phyloP scores from a whole-genome alignment of 2,888 invertebrate genomes.

The Amiota communis region DNA sequence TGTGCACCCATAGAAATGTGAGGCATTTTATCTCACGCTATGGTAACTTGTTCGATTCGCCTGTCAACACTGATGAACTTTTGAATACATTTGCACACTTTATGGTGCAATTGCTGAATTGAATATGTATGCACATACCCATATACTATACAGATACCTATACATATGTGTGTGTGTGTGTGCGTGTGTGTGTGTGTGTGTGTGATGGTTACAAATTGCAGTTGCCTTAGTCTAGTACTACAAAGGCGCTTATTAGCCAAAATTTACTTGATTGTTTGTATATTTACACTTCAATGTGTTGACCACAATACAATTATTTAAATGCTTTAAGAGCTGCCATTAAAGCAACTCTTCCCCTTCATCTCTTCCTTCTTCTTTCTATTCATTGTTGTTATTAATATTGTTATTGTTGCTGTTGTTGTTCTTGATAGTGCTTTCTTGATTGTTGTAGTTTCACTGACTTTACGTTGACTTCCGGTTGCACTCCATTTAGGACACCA shows the following conservation, averaged over 20 bases:
- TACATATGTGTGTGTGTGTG: conserved; percentile 21
- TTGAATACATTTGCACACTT: conserved; percentile 49
- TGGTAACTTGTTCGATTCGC: conserved; percentile 31
- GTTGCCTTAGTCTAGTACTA: background rate
- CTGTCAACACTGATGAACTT: conserved; percentile 47
- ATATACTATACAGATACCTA: background rate
- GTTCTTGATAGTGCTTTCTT: conserved; percentile 1
- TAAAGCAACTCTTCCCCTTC: background rate
- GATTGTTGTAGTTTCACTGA: conserved; percentile 52
- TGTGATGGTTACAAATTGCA: conserved; percentile 47
- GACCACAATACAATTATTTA: background rate
- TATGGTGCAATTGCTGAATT: conserved; percentile 33
- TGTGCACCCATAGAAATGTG: background rate
- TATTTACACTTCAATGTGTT: conserved; percentile 8
- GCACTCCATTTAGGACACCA: conserved; percentile 67
- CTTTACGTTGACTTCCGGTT: conserved; percentile 65
- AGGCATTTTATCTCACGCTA: background rate
- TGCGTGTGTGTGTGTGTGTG: conserved; percentile 29
- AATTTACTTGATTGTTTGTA: conserved; percentile 23
- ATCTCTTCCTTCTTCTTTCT: too few species aligned
- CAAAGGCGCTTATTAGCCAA: conserved; percentile 54
- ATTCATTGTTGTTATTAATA: background rate
- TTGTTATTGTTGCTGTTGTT: conserved; percentile 9
- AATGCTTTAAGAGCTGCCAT: background rate
- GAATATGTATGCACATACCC: conserved; percentile 13